These are phyloP conservation scores for Riptortus pedestris DNA, from an alignment of 1,140 invertebrate species.

Conservation along the genomic window DNA sequence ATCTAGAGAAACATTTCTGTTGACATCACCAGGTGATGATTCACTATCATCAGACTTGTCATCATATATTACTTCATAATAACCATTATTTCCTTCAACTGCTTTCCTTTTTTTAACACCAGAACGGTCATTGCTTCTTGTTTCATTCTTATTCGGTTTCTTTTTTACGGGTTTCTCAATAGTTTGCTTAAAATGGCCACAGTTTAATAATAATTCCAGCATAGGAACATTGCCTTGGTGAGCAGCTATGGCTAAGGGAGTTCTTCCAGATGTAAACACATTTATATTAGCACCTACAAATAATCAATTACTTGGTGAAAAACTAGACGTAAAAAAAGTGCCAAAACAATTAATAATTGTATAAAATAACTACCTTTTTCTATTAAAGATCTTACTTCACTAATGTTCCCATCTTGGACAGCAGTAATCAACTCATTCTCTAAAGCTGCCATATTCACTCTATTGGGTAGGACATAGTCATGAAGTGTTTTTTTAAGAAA, in stretches of 20 bases:
- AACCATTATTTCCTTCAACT: constrained; percentile 33
- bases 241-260: constrained; percentile 17
- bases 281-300: constrained; percentile 18
- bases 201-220: constrained; percentile 12
- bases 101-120: constrained; percentile 4
- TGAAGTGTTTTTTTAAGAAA: too few species aligned
- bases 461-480: too few species aligned
- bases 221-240: constrained; percentile 15
- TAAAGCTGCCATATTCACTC: constrained; percentile 16
- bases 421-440: not conserved
- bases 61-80: constrained; percentile 38
- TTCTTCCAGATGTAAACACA: constrained; percentile 11
- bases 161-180: not conserved
- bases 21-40: constrained; percentile 27
- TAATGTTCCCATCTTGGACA: constrained; percentile 7
- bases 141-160: not conserved
- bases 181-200: not conserved
- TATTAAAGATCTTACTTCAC: constrained; percentile 9
- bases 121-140: not conserved
- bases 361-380: constrained; percentile 16
- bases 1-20: constrained; percentile 22
- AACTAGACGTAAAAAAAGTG: not conserved
- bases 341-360: not conserved
- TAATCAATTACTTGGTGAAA: not conserved
- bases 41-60: constrained; percentile 35